These are phyloP conservation scores for Drosophila anomalata DNA, from an alignment of 2,888 invertebrate species.

Conservation along the genomic window DNA sequence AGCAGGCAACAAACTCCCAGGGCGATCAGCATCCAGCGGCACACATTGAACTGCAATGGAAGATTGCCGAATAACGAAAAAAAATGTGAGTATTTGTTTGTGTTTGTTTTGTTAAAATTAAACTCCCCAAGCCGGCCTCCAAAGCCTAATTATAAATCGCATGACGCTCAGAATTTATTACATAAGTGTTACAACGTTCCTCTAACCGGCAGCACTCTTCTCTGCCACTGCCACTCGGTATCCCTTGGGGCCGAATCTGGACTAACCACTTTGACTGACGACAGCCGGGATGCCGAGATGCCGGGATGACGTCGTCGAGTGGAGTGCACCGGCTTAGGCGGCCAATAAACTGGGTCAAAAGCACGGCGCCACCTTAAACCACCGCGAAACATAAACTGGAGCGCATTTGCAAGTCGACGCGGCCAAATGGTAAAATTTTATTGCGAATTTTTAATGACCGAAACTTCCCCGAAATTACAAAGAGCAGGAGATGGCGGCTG, in stretches of 20 bases:
- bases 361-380: constrained; percentile 5
- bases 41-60: constrained; percentile 58
- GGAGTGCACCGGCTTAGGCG: constrained; percentile 36
- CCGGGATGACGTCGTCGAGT: constrained; percentile 50
- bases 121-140: constrained; percentile 25
- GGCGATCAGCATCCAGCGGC: constrained; percentile 51
- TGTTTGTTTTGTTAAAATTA: constrained; percentile 23
- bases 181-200: constrained; percentile 54
- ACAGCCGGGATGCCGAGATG: constrained; percentile 40
- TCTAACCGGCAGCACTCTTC: constrained; percentile 35
- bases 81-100: constrained; percentile 22
- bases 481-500: constrained; percentile 14
- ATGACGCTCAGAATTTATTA: constrained; percentile 49
- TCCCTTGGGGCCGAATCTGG: constrained; percentile 34
- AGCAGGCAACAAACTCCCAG: constrained; percentile 51
- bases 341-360: constrained; percentile 67
- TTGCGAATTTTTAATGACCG: constrained; percentile 63
- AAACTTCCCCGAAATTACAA: constrained; percentile 69
- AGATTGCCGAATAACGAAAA: constrained; percentile 1
- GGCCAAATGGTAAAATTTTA: constrained; percentile 61
- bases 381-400: constrained; percentile 57
- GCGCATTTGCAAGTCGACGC: constrained; percentile 73
- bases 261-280: constrained; percentile 59
- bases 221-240: constrained; percentile 11
- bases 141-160: constrained; percentile 38